Conservation (phyloP, 2,113 vertebrate species). For the Siniperca knerii region DNA sequence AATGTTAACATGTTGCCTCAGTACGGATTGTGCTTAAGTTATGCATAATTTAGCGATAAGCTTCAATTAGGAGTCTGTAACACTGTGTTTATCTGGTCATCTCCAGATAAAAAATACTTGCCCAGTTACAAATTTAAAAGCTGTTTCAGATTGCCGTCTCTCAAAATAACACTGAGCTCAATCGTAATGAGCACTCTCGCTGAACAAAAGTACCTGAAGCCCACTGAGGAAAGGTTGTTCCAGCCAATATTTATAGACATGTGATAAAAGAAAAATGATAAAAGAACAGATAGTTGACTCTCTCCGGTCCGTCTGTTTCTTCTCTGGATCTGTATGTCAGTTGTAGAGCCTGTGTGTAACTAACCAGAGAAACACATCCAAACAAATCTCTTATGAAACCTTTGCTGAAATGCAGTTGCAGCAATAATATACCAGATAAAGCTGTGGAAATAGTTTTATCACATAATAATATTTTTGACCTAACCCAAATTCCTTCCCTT, state of each 20-base stretch:
- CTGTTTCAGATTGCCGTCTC: conserved; percentile 41
- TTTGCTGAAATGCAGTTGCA: conserved; percentile 48
- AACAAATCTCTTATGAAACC: conserved; percentile 63
- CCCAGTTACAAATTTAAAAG: conserved; percentile 49
- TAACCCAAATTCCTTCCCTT: neutral
- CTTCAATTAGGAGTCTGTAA: conserved; percentile 13
- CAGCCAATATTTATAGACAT: conserved; percentile 72
- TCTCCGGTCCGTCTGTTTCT: conserved; percentile 58
- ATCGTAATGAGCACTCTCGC: conserved; percentile 57
- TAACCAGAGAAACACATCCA: conserved; percentile 63
- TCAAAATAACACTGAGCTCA: conserved; percentile 63
- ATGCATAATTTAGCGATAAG: conserved; percentile 24
- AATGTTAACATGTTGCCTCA: conserved; percentile 56
- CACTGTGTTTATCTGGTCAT: conserved; percentile 26
- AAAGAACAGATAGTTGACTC: conserved; percentile 72
- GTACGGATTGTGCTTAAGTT: neutral
- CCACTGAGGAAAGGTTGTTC: conserved; percentile 69
- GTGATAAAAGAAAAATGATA: conserved; percentile 72
- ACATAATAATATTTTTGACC: neutral
- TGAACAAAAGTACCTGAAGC: conserved; percentile 69
- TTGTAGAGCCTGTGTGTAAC: conserved; percentile 56
- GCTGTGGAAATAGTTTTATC: neutral
- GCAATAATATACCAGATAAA: conserved; percentile 17
- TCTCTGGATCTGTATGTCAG: conserved; percentile 68
- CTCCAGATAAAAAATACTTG: conserved; percentile 21